Percentiles rank a stretch among this genome's conserved stretches.
Conservation (phyloP, 2,888 invertebrate genomes). For the Bembecia ichneumoniformis region DNA sequence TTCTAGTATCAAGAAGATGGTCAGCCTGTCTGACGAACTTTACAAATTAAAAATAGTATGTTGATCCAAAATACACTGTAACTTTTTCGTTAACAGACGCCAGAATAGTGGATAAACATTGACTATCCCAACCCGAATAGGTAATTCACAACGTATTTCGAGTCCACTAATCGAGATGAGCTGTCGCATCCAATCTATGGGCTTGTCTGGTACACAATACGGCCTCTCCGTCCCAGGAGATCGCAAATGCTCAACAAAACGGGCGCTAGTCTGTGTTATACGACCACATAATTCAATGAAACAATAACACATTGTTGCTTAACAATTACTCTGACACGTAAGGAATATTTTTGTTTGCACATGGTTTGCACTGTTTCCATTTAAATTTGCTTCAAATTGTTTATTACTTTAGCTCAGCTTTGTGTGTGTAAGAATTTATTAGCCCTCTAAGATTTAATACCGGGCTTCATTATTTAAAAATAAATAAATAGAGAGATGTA, state of each 20-base stretch:
- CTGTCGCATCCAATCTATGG: slow-evolving; percentile 19
- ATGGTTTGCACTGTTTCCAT: neutral
- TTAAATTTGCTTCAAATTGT: slow-evolving; percentile 1
- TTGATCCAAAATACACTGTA: no score
- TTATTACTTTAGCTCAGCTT: no score
- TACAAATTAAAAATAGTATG: no score
- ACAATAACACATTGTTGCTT: neutral
- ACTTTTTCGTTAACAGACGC: no score
- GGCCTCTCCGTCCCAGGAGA: slow-evolving; percentile 18
- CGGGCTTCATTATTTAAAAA: no score
- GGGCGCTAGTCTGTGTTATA: slow-evolving; percentile 18
- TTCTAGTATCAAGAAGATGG: no score
- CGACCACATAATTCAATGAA: slow-evolving; percentile 8
- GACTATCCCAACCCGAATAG: no score
- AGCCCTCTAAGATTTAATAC: no score
- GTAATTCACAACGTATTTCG: slow-evolving; percentile 1
- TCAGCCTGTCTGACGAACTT: no score
- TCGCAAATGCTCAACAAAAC: slow-evolving; percentile 22
- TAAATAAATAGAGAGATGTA: no score
- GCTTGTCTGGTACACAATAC: slow-evolving; percentile 29
- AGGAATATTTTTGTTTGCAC: slow-evolving; percentile 3
- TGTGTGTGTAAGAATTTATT: no score
- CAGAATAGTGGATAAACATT: no score
- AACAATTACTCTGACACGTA: neutral
- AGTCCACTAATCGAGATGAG: slow-evolving; percentile 20